Evolutionary conservation across 2,113 vertebrate genomes (phyloP).

Genomic region (Shinisaurus crocodilurus): DNA sequence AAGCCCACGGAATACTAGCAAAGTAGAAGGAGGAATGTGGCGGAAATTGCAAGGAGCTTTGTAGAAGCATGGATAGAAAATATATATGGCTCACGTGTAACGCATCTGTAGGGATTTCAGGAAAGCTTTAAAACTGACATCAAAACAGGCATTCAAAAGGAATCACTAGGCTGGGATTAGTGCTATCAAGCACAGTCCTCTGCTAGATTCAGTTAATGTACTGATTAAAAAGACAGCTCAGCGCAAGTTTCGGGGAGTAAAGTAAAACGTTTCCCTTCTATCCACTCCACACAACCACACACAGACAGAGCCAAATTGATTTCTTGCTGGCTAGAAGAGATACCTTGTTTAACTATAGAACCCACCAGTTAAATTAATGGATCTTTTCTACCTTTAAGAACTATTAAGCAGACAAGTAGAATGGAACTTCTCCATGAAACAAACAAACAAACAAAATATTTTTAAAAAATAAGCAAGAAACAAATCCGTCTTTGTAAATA

Average conservation of each 20-base stretch:
- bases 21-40: slow-evolving; percentile 25
- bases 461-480: slow-evolving; percentile 72
- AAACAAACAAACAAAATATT: slow-evolving; percentile 33
- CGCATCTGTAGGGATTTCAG: slow-evolving; percentile 55
- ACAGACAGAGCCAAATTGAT: slow-evolving; percentile 12
- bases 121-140: slow-evolving; percentile 63
- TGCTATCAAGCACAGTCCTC: slow-evolving; percentile 49
- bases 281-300: neutral
- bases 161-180: slow-evolving; percentile 63
- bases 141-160: slow-evolving; percentile 60
- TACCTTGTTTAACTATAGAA: slow-evolving; percentile 22
- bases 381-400: slow-evolving; percentile 36
- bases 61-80: slow-evolving; percentile 57
- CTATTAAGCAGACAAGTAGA: slow-evolving; percentile 53
- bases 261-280: slow-evolving; percentile 37
- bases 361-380: slow-evolving; percentile 18
- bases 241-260: slow-evolving; percentile 46
- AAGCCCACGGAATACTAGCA: slow-evolving; percentile 23
- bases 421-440: slow-evolving; percentile 39
- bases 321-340: slow-evolving; percentile 20
- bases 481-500: slow-evolving; percentile 84
- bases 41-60: slow-evolving; percentile 62
- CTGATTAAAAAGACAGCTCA: slow-evolving; percentile 58
- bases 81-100: slow-evolving; percentile 50
- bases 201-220: slow-evolving; percentile 57